Base-by-base conservation (phyloP, 2,888 invertebrate species). In the Mesodorylaimus sp. region DNA sequence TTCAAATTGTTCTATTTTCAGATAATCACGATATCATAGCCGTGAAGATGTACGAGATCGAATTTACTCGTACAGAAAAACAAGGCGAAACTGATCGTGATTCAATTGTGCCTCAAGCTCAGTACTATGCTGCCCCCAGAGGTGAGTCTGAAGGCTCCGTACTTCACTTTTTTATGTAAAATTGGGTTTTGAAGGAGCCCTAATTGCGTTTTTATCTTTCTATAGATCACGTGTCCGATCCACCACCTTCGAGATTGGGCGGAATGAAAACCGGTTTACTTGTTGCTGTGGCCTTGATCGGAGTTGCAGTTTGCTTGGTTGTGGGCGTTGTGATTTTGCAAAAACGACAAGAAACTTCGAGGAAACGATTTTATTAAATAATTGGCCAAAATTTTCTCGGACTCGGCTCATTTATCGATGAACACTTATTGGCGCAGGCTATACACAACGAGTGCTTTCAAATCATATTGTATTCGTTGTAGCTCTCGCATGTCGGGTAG, bases 1-100 rank as follows among this genome's bases (percentile, higher is more conserved):
- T n/a, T n/a, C n/a, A n/a, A n/a, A n/a, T n/a, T n/a, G n/a, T n/a
- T n/a, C n/a, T n/a, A n/a, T n/a, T n/a, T 66, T 80, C 83, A 53
- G 97, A 97, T 73, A 88, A 84, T 68, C 97, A 97, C 68, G 95
- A 97, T 68, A 76, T 97, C 54, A 75, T 87, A 54, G 80, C 87
- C 1, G 76, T 97, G 53, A 83, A 87, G 70, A 77, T 91, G 63
- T 95, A 82, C 65, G 89, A 95, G 66, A 73, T 95, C 51, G 89
- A 91, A 64, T 69, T 79, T 48, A 76, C 81, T 48, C 62, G 65
- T 28, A 57, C 60, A 38, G 69, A 68, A 58, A 60, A 60, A 51
- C 51, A 59, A 29, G 54, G 60, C 61, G 71, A 75, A 36, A 79
- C 80, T 65, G 64, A 84, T 59, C 75, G 87, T 57, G 80, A 81